Percentiles rank a stretch among this genome's conserved stretches.
Conservation (phyloP, 2,113 vertebrate genomes). For the Cyprinus carpio region DNA sequence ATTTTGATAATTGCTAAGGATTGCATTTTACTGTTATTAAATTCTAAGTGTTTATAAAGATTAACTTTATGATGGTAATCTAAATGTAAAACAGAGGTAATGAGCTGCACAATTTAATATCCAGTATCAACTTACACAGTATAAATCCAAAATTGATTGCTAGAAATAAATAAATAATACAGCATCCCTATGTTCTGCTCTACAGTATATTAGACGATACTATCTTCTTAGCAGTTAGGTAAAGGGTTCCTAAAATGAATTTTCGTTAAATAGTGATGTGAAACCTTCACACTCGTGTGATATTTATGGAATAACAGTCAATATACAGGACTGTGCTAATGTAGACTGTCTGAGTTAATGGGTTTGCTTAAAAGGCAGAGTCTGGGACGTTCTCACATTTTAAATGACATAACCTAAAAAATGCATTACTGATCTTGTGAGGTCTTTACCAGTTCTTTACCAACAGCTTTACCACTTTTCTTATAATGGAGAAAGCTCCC, state of each 20-base stretch:
- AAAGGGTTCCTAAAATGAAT: neutral
- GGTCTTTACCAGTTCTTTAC: no score
- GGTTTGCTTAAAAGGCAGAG: neutral
- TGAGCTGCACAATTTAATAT: neutral
- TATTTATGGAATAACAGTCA: neutral
- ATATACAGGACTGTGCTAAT: no score
- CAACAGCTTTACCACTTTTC: neutral
- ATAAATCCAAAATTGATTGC: neutral
- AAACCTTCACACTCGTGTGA: neutral
- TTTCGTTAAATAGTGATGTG: neutral
- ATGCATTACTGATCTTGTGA: neutral
- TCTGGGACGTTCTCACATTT: neutral
- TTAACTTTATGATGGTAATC: neutral
- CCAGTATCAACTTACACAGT: neutral
- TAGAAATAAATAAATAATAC: neutral
- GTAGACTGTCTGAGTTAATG: neutral
- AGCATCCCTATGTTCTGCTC: neutral
- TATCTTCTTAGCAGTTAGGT: neutral
- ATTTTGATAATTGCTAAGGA: neutral
- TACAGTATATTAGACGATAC: neutral
- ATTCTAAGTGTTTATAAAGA: neutral
- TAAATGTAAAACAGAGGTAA: neutral
- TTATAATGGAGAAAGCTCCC: neutral
- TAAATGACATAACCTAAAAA: neutral
- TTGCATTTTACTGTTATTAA: neutral